A percentile compares a stretch with the other conserved stretches of the same genome.
phyloP scores from a whole-genome alignment of 2,113 vertebrate genomes.

The Chaetura pelagica region DNA sequence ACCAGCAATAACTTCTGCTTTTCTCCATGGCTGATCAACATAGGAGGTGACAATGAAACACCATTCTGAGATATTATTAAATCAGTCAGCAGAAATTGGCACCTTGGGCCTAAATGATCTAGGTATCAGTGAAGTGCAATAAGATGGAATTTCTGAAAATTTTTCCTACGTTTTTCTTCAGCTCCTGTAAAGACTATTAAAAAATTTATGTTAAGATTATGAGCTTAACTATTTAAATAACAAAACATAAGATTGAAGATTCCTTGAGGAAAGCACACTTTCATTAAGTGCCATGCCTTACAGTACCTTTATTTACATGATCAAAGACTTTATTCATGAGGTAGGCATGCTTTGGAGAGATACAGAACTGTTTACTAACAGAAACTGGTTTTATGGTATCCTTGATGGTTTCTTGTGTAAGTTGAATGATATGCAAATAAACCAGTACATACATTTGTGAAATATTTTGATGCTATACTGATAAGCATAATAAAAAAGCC shows the following conservation, averaged over 20 bases:
- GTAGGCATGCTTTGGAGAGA: background rate
- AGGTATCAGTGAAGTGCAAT: background rate
- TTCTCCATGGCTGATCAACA: fast-evolving
- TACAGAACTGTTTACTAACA: background rate
- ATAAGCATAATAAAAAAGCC: conserved; percentile 1
- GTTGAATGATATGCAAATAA: background rate
- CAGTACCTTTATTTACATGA: background rate
- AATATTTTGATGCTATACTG: background rate
- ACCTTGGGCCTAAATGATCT: background rate
- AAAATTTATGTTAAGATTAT: background rate
- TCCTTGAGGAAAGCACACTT: background rate
- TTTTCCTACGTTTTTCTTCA: background rate
- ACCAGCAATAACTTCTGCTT: background rate
- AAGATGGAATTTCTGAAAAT: background rate
- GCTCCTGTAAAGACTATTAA: background rate
- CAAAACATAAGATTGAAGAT: background rate
- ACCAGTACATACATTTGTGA: background rate
- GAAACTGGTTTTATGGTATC: background rate
- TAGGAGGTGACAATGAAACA: background rate
- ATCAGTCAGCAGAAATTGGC: background rate
- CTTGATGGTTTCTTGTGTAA: background rate
- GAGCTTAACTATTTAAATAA: background rate
- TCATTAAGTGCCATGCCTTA: background rate
- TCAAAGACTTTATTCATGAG: background rate
- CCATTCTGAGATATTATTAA: background rate